Conservation (phyloP, 2,797 vertebrate genomes). For the Diglossa cyanea region DNA sequence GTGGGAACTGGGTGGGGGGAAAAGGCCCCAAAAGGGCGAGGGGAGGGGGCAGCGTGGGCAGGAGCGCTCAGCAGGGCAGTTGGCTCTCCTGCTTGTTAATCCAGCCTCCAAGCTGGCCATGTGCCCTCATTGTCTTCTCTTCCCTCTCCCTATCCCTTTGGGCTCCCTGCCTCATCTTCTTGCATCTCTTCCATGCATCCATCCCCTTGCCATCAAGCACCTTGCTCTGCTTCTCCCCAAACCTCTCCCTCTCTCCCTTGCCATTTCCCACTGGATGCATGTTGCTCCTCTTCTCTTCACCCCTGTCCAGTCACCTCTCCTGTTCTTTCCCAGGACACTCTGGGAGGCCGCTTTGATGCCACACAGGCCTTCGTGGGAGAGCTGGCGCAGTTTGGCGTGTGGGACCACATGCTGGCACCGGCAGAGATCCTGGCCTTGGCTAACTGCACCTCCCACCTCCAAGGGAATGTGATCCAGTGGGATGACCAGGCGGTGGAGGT, state of each 20-base stretch:
- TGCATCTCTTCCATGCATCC: not conserved
- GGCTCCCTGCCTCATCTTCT: not conserved
- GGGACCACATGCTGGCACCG: constrained; percentile 89
- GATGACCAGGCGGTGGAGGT: constrained; percentile 91
- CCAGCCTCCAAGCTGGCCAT: accelerated
- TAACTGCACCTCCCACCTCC: constrained; percentile 83
- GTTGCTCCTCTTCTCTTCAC: not conserved
- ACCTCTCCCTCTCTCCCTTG: not conserved
- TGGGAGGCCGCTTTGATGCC: constrained; percentile 93
- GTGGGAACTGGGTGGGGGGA: accelerated
- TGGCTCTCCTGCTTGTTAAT: not conserved
- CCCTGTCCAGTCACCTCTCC: not conserved
- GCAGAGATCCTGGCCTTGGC: constrained; percentile 86
- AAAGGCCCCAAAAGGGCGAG: accelerated
- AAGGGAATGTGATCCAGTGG: constrained; percentile 92
- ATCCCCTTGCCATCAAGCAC: not conserved
- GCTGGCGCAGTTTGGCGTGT: constrained; percentile 91
- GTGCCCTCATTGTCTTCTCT: not conserved
- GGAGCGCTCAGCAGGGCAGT: accelerated
- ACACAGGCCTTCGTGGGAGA: constrained; percentile 95
- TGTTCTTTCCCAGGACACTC: constrained; percentile 79
- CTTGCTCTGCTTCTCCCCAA: not conserved
- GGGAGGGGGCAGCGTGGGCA: accelerated
- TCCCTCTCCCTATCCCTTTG: not conserved
- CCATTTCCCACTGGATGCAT: not conserved